Conservation (phyloP, 2,797 vertebrate species). For the Galagoides demidoff region DNA sequence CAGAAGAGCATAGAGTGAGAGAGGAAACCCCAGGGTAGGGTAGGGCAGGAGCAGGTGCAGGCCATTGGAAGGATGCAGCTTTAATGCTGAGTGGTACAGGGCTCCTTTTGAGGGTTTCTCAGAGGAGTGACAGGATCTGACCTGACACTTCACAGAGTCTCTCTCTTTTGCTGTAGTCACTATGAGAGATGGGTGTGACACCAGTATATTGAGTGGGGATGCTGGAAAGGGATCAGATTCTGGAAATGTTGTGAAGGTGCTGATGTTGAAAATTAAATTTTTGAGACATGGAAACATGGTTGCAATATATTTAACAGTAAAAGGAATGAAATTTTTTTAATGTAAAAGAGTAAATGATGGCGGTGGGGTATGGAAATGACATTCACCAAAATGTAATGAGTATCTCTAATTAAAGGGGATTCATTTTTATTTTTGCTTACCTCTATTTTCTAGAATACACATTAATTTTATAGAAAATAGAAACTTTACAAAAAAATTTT, state of each 20-base stretch:
- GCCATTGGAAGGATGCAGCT: not conserved
- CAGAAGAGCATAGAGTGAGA: not conserved
- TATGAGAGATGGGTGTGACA: not conserved
- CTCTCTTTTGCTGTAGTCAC: not conserved
- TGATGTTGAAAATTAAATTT: not conserved
- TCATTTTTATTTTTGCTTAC: not conserved
- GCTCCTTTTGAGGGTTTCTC: not conserved
- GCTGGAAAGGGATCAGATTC: not conserved
- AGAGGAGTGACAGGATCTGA: not conserved
- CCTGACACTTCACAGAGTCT: not conserved
- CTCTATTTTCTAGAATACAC: not conserved
- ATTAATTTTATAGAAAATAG: not conserved
- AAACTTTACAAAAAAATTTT: not conserved
- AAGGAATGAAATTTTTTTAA: not conserved
- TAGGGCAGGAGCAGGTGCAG: not conserved
- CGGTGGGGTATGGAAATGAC: not conserved
- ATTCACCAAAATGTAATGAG: not conserved
- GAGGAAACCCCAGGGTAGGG: too few species aligned
- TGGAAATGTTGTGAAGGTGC: not conserved
- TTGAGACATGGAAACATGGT: not conserved
- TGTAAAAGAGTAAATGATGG: not conserved
- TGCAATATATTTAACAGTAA: not conserved
- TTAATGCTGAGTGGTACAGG: not conserved
- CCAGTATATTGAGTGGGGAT: not conserved
- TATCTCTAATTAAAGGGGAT: not conserved